Evolutionary conservation across 2,113 vertebrate genomes (phyloP).

Genomic region (Aphyosemion australe): DNA sequence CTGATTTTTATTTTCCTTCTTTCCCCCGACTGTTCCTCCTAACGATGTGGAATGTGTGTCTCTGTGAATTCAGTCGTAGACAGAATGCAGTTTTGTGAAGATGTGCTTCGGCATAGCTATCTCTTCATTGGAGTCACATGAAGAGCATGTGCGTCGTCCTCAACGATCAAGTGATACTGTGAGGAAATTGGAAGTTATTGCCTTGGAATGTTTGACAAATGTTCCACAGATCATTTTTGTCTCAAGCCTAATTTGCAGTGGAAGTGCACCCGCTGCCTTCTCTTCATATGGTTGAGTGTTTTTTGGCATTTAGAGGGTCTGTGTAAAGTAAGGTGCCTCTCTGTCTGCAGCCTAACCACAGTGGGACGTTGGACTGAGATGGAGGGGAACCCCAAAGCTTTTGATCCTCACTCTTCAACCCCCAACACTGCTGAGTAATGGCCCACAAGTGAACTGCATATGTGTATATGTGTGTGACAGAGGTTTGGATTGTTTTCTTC

Average conservation of each 20-base stretch:
- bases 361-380: slow-evolving; percentile 63
- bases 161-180: slow-evolving; percentile 66
- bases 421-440: slow-evolving; percentile 65
- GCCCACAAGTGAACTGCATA: slow-evolving; percentile 60
- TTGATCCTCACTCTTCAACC: slow-evolving; percentile 67
- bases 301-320: slow-evolving; percentile 64
- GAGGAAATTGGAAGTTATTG: slow-evolving; percentile 45
- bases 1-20: slow-evolving; percentile 47
- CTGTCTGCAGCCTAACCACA: slow-evolving; percentile 76
- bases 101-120: slow-evolving; percentile 35
- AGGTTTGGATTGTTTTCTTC: slow-evolving; percentile 64
- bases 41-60: slow-evolving; percentile 69
- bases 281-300: slow-evolving; percentile 46
- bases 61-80: slow-evolving; percentile 36
- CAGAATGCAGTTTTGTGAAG: slow-evolving; percentile 48
- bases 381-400: slow-evolving; percentile 74
- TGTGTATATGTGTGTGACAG: slow-evolving; percentile 46
- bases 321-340: slow-evolving; percentile 75
- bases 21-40: slow-evolving; percentile 42
- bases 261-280: slow-evolving; percentile 18
- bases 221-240: slow-evolving; percentile 40
- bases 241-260: slow-evolving; percentile 36
- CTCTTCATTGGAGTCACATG: slow-evolving; percentile 76
- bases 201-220: slow-evolving; percentile 60
- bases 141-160: slow-evolving; percentile 70